A percentile compares a stretch with the other conserved stretches of the same genome.
phyloP scores from a whole-genome alignment of 1,140 invertebrate genomes.

The Papilio helenus region DNA sequence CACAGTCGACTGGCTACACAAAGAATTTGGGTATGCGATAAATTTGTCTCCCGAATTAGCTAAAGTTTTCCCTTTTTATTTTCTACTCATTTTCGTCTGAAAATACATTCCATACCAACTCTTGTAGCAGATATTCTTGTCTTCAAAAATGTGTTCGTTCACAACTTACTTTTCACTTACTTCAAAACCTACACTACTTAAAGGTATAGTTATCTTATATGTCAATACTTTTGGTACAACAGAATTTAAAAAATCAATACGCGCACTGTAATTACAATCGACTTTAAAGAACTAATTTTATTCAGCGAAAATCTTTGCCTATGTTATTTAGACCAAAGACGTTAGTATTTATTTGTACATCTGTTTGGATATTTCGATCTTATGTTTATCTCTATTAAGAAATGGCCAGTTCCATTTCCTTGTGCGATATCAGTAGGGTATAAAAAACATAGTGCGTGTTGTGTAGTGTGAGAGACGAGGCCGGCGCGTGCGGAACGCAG shows the following conservation, averaged over 20 bases:
- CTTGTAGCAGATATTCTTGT: background rate
- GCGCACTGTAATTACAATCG: too few relatives aligned
- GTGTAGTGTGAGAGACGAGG: conserved; percentile 4
- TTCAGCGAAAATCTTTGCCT: background rate
- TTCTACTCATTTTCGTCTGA: conserved; percentile 34
- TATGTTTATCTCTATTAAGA: conserved; percentile 9
- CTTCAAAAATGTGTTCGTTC: background rate
- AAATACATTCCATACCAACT: conserved; percentile 28
- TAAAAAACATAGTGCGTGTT: conserved; percentile 24
- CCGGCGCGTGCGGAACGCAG: conserved; percentile 37
- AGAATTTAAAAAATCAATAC: too few relatives aligned
- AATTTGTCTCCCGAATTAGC: conserved; percentile 28
- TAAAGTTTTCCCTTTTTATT: conserved; percentile 8
- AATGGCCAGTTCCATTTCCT: conserved; percentile 21
- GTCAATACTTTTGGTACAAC: background rate
- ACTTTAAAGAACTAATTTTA: too few relatives aligned
- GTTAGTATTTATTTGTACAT: background rate
- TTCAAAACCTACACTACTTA: background rate
- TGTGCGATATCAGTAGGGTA: conserved; percentile 8
- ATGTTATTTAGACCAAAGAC: background rate
- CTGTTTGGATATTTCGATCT: background rate
- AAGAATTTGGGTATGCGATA: conserved; percentile 29
- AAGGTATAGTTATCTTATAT: background rate
- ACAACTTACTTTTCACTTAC: background rate
- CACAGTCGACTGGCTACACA: background rate